Evolutionary conservation across 2,797 vertebrate species (phyloP), one percentile per base, ranked within the genome.

Genomic region (Rhabdomys pumilio): DNA sequence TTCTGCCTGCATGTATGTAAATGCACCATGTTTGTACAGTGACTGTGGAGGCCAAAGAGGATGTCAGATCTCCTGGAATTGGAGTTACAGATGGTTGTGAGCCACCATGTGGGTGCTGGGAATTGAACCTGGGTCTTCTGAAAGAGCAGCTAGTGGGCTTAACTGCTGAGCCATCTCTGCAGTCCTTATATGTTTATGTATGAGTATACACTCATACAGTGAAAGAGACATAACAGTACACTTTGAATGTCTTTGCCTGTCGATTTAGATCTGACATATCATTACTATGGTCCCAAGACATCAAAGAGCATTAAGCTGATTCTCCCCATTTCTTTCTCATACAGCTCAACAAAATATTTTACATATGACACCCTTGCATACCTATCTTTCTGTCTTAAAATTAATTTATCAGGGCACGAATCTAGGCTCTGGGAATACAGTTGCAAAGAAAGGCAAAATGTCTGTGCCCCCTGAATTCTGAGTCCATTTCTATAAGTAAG

Each of bases 301-400:
- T 47, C 14, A 87, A 93, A 50, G 72, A 90, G 95, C 12, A 73
- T 77, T 19, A 87, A 88, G 19, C 41, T 89, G 65, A 29, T 84
- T 81, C 31, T 22, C 47, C 73, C 41, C 31, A 24, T 38, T 84
- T 72, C 14, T 53, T 93, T 44, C 24, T 61, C 24, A 84, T 73
- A 83, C 13, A 94, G 93, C n/a, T 89, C 50, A 57, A 92, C 82
- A 76, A 94, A 96, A 81, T 44, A 87, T 44, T 93, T 61, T 76
- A 12, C 8, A 5, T 75, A 61, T 41, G 84, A 63, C 38, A 55
- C 38, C 67, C 90, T 69, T 80, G 10, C 57, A 50, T 50, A 91
- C 31, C 86, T 82, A 93, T 15, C 11, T 34, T 88, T 83, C 10
- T 55, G 81, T 65, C 75, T 80, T 72, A 77, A 57, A 95, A 94